Evolutionary conservation across 2,113 vertebrate species (phyloP).

Genomic region (Aegotheles bennettii): DNA sequence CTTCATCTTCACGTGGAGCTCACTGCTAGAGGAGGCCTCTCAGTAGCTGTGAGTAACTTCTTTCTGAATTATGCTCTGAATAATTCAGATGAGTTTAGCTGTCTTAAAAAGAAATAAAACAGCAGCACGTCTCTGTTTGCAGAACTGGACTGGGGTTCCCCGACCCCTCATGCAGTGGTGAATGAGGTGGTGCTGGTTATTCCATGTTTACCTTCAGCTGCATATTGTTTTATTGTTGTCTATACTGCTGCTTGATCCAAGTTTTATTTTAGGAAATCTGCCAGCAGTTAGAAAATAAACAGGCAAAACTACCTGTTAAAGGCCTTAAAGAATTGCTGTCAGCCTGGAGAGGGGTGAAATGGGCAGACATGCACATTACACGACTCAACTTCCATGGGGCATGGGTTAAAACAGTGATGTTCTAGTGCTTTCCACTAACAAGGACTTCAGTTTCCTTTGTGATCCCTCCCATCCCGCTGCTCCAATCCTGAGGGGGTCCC

Average conservation of each 20-base stretch:
- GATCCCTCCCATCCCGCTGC: too few species aligned
- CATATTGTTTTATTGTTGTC: not conserved
- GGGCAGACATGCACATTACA: accelerated
- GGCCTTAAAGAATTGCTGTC: too few species aligned
- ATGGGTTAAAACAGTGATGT: accelerated
- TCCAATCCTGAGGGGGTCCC: too few species aligned
- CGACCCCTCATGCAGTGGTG: too few species aligned
- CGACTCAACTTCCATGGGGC: accelerated
- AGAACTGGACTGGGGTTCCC: too few species aligned
- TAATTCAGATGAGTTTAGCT: not conserved
- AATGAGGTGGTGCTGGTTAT: too few species aligned
- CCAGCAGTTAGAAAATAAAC: not conserved
- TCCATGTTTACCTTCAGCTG: not conserved
- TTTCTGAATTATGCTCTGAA: not conserved
- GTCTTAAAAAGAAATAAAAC: not conserved
- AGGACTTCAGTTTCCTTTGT: not conserved
- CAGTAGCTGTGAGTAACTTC: too few species aligned
- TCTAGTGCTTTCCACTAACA: not conserved
- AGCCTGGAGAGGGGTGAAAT: accelerated
- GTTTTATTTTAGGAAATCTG: not conserved
- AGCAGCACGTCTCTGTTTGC: not conserved
- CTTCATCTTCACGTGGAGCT: not conserved
- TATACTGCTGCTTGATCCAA: not conserved
- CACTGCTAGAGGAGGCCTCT: not conserved
- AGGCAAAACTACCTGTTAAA: too few species aligned